Evolutionary conservation across 2,888 invertebrate species (phyloP).

Genomic region (Torymus aiolomorphi): DNA sequence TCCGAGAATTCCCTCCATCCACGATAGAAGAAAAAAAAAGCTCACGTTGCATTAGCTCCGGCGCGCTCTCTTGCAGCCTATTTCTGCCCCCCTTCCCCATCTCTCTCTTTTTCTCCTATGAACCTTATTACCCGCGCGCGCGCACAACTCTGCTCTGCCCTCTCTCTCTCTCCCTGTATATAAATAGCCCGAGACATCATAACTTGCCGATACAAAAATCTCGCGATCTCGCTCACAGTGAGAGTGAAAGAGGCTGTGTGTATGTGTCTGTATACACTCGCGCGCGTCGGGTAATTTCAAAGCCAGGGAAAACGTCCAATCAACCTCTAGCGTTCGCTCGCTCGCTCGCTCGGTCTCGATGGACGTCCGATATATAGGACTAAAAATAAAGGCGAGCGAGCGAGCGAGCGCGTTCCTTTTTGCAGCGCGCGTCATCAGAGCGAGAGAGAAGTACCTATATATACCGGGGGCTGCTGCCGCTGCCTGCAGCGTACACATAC

Average conservation of each 20-base stretch:
- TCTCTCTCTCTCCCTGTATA: neutral
- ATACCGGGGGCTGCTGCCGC: too few relatives aligned
- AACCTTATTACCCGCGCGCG: neutral
- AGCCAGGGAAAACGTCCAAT: constrained; percentile 58
- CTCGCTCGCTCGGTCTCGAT: constrained; percentile 25
- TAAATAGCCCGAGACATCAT: constrained; percentile 42
- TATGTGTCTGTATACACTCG: neutral
- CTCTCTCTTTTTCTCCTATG: neutral
- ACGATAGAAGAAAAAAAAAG: too few relatives aligned
- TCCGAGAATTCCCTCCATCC: too few relatives aligned
- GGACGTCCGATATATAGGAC: constrained; percentile 48
- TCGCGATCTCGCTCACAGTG: constrained; percentile 7
- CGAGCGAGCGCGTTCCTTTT: constrained; percentile 39
- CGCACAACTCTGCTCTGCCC: neutral
- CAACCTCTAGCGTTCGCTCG: constrained; percentile 23
- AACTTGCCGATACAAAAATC: constrained; percentile 21
- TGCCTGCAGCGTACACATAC: too few relatives aligned
- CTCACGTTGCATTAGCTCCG: too few relatives aligned
- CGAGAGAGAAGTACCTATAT: constrained; percentile 19
- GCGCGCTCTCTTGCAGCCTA: too few relatives aligned
- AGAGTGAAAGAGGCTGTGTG: neutral
- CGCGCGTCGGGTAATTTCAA: constrained; percentile 52
- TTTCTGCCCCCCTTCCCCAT: too few relatives aligned
- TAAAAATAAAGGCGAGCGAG: constrained; percentile 55
- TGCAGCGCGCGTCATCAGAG: constrained; percentile 48